Base-by-base conservation (phyloP, 2,888 invertebrate genomes). In the Halocaridina rubra region DNA sequence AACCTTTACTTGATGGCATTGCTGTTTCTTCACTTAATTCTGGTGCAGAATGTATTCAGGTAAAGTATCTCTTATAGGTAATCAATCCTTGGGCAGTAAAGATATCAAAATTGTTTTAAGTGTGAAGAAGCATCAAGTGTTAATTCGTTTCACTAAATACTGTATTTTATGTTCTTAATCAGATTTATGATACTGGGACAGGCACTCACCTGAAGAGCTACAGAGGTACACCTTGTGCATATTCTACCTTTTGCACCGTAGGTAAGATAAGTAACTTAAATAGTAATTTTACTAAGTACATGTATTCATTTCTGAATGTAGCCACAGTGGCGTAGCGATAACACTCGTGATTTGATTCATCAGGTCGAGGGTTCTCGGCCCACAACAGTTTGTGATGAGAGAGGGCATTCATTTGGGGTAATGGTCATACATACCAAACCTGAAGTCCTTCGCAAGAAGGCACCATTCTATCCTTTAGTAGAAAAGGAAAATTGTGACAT, bases 141-240 rank as follows among this genome's bases (percentile, higher is more conserved):
- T 61, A 19, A 2, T 57, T 30, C 24, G 24, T 24, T 3, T 4
- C 2, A 19, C 16, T 16, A 8, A 10, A 22, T 59, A n/a, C 29
- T 27, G 24, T 57, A 27, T 57, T 19, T 29, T 74, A 7, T 74
- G n/a, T 19, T 75, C n/a, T 53, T 8, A 59, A 19, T 32, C 76
- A 85, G 85, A 80, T 85, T 8, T 85, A 85, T 71, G 85, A 85
- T 76, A 30, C 30, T 32, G 32, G 46, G 1, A 80, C 85, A 24
- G 85, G 85, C 7, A 77, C 85, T 22, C 67, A 67, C 4, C 69
- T 85, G 33, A 80, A 85, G 53, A 85, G 85, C 19, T 85, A 80
- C 59, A 74, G 79, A 71, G 85, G 85, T n/a, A 27, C 39, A n/a
- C 76, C 74, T 53, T 33, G 29, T 57, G 69, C 80, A n/a, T 29